phyloP scores from a whole-genome alignment of 2,888 invertebrate species.

The Acanthopleura granulata region DNA sequence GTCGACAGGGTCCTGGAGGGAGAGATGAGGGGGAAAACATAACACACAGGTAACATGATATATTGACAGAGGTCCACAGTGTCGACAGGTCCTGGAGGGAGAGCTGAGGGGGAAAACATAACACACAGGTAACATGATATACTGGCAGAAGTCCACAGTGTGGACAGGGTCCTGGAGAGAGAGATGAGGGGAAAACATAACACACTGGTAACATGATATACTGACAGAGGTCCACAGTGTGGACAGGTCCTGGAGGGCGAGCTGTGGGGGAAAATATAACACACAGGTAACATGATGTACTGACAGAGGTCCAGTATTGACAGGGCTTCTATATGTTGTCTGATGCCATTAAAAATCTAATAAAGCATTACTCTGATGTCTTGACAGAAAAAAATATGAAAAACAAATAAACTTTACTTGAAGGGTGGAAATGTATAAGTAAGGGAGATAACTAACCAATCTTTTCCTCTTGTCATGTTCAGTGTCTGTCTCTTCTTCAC shows the following conservation, averaged over 20 bases:
- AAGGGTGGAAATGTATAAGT: no score
- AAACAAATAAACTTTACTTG: no score
- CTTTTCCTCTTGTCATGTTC: constrained; percentile 80
- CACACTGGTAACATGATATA: no score
- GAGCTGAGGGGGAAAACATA: constrained; percentile 76
- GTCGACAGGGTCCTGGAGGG: constrained; percentile 84
- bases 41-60: no score
- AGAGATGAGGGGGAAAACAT: constrained; percentile 76
- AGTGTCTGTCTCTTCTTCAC: constrained; percentile 76
- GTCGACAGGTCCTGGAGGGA: constrained; percentile 84
- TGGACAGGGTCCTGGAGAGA: constrained; percentile 84
- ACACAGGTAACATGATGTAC: constrained; percentile 66
- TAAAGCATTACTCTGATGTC: no score
- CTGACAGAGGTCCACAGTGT: constrained; percentile 78
- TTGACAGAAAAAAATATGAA: no score
- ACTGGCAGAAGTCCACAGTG: constrained; percentile 77
- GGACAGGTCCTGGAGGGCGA: constrained; percentile 84
- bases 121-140: no score
- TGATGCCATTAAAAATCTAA: no score
- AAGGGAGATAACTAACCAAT: constrained; percentile 39
- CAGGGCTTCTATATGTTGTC: constrained; percentile 72
- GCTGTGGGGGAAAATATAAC: constrained; percentile 75
- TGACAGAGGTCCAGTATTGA: constrained; percentile 80
- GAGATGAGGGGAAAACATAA: constrained; percentile 76
- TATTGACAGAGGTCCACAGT: constrained; percentile 77